Percentiles rank a stretch among this genome's conserved stretches.
Conservation (phyloP, 2,113 vertebrate species). For the Oophaga pumilio region DNA sequence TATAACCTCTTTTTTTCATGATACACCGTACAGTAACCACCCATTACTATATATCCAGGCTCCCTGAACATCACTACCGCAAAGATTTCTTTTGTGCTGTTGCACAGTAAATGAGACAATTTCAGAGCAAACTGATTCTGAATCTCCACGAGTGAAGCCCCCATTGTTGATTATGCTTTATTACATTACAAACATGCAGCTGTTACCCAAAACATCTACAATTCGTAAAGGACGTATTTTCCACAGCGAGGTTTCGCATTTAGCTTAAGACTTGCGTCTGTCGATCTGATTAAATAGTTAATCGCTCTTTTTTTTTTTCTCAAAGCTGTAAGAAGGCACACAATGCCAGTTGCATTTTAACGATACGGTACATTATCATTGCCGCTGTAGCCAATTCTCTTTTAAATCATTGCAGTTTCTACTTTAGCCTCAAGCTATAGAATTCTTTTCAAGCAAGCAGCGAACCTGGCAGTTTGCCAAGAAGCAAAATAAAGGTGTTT, state of each 20-base stretch:
- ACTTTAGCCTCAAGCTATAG: slow-evolving; percentile 82
- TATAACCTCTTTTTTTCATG: neutral
- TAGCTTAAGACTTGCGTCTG: slow-evolving; percentile 75
- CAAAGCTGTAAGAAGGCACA: slow-evolving; percentile 76
- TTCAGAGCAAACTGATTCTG: neutral
- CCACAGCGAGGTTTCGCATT: slow-evolving; percentile 66
- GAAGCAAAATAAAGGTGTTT: slow-evolving; percentile 81
- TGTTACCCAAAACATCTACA: slow-evolving; percentile 30
- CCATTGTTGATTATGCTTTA: slow-evolving; percentile 18
- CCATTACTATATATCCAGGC: neutral
- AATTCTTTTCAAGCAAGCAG: slow-evolving; percentile 83
- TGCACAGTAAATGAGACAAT: slow-evolving; percentile 1
- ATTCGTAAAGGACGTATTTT: slow-evolving; percentile 30
- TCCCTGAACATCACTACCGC: neutral
- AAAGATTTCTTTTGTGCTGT: neutral
- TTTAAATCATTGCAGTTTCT: slow-evolving; percentile 86
- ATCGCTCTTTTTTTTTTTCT: slow-evolving; percentile 69
- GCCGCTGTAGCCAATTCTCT: slow-evolving; percentile 87
- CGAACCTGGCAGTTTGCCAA: slow-evolving; percentile 79
- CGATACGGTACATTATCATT: slow-evolving; percentile 80
- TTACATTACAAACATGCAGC: slow-evolving; percentile 50
- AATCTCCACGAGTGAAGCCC: neutral
- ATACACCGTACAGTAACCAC: neutral
- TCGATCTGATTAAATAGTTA: slow-evolving; percentile 77
- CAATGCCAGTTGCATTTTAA: slow-evolving; percentile 89